Conservation (phyloP, 2,888 invertebrate species). For the Spisula solida region DNA sequence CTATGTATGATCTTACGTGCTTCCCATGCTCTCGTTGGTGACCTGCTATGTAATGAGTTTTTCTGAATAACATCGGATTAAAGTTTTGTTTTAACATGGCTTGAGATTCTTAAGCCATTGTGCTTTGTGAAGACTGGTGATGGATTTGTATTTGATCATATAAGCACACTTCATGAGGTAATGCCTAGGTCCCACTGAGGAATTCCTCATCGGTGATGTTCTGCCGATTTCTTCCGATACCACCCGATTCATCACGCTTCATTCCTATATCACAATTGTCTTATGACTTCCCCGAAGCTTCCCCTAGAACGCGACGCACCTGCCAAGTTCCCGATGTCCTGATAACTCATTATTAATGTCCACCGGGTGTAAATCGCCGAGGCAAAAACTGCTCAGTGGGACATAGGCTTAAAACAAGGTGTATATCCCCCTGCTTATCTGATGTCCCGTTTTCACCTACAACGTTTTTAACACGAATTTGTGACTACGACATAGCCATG, state of each 20-base stretch:
- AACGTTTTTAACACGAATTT: constrained; percentile 18
- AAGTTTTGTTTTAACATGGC: constrained; percentile 52
- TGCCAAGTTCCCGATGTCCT: no score
- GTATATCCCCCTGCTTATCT: not conserved
- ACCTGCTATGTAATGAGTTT: constrained; percentile 52
- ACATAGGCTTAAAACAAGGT: no score
- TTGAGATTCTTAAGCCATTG: constrained; percentile 29
- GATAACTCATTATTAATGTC: no score
- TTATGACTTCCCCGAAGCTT: no score
- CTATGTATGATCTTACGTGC: constrained; percentile 28
- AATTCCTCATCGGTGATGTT: no score
- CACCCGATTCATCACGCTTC: no score
- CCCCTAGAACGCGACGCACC: no score
- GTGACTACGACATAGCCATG: not conserved
- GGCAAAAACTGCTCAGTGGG: no score
- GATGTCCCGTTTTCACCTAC: not conserved
- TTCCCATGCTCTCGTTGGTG: constrained; percentile 47
- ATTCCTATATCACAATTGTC: no score
- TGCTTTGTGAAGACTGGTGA: not conserved
- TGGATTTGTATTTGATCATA: not conserved
- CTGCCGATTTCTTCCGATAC: no score
- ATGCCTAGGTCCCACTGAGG: no score
- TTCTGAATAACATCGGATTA: constrained; percentile 38
- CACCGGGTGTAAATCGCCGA: no score
- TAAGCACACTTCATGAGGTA: not conserved